A percentile compares a stretch with the other conserved stretches of the same genome.
Evolutionary conservation across 2,797 vertebrate species (phyloP).

Genomic region (Myotis daubentonii): DNA sequence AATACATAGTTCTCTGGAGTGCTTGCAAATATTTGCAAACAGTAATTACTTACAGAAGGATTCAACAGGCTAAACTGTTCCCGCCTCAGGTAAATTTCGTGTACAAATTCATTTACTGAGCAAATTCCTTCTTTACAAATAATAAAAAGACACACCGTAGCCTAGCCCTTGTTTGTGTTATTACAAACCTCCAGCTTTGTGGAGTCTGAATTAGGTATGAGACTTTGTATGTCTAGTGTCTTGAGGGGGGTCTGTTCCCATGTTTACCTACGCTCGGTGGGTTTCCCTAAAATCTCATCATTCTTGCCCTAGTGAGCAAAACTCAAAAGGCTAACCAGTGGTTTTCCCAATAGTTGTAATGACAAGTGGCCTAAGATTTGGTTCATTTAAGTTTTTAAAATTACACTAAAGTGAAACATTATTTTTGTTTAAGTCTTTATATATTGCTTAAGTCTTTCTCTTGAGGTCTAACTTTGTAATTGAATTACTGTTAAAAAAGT

Average conservation of each 20-base stretch:
- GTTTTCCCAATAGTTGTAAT: neutral
- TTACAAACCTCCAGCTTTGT: neutral
- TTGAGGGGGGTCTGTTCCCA: neutral
- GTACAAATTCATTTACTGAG: conserved; percentile 49
- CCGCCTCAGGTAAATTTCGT: neutral
- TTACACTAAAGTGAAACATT: neutral
- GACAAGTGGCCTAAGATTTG: neutral
- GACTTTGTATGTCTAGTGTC: neutral
- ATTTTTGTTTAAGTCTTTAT: conserved; percentile 39
- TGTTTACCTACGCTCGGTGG: neutral
- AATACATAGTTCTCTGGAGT: conserved; percentile 41
- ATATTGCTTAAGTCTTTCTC: neutral
- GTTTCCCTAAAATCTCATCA: neutral
- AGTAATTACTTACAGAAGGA: conserved; percentile 61
- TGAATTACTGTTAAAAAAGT: neutral
- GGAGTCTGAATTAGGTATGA: conserved; percentile 1
- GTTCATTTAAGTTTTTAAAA: conserved; percentile 35
- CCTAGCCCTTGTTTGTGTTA: neutral
- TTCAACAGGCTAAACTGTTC: conserved; percentile 37
- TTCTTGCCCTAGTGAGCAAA: neutral
- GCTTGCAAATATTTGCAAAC: conserved; percentile 68
- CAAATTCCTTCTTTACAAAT: conserved; percentile 45
- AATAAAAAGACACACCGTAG: neutral
- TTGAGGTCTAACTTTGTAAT: conserved; percentile 1
- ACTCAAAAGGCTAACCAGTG: neutral